Evolutionary conservation across 2,888 invertebrate species (phyloP), one percentile per base, ranked within the genome.

Genomic region (Drosophila anceps): DNA sequence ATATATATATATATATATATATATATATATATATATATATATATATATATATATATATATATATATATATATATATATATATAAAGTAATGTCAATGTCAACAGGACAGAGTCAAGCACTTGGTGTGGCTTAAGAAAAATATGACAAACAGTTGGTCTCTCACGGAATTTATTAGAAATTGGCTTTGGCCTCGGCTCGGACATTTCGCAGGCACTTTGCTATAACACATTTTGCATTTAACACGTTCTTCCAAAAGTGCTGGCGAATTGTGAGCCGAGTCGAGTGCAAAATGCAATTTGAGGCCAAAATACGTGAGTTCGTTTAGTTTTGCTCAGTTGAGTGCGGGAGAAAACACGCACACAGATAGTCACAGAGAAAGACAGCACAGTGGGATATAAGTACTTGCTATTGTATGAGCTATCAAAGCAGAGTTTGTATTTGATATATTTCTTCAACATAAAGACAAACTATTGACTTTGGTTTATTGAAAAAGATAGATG

Each of bases 211-310:
- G 24, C 60, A 65, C 60, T 75, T 72, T 60, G 64, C 75, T 59
- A 67, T 61, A 71, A 76, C 64, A 72, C 77, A 76, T 76, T 84
- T 87, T 82, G 85, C 84, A 82, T 84, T 88, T 89, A 89, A 83
- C 85, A 89, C 90, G 89, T 88, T 79, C 66, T 61, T 57, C 24
- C 50, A 66, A 71, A 68, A 71, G 69, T 78, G 82, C 81, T 65
- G 57, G 83, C 82, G 82, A 79, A 82, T 79, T 84, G 85, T 79
- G 82, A 76, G 72, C 69, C 72, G 85, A 77, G 77, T 88, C 88
- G 80, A 88, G 83, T 88, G 84, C 88, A 71, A 84, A 84, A 88
- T 85, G 88, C 86, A 85, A 85, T 85, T 85, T 83, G 72, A 75
- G 76, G 75, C 71, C 76, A 66, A 67, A 67, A 66, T 79, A 85